phyloP scores from a whole-genome alignment of 2,888 invertebrate species.

The Troilus luridus region DNA sequence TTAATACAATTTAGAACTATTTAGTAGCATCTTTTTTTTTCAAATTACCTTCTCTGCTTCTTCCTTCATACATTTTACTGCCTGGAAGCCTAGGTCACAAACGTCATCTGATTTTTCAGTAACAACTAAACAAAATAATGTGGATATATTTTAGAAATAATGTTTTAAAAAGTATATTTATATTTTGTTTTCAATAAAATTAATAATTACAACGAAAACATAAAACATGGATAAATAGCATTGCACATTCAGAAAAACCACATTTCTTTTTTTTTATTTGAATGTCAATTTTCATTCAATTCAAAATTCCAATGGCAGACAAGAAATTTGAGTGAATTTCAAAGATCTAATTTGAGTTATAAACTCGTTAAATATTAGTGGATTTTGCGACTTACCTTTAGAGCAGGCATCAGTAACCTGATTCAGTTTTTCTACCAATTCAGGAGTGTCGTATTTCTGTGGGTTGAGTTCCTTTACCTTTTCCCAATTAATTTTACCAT shows the following conservation, averaged over 20 bases:
- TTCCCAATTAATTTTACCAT: background rate
- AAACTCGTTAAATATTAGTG: background rate
- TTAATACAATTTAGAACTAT: too few relatives aligned
- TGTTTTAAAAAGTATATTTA: background rate
- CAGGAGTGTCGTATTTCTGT: conserved; percentile 25
- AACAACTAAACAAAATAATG: conserved; percentile 5
- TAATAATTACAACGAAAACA: too few relatives aligned
- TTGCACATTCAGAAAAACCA: too few relatives aligned
- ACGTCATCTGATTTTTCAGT: background rate
- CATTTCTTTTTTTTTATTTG: too few relatives aligned
- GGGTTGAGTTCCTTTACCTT: conserved; percentile 27
- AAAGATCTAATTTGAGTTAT: background rate
- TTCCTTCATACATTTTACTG: conserved; percentile 10
- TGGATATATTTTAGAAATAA: background rate
- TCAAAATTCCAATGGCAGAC: background rate
- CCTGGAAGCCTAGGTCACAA: background rate
- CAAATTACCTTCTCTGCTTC: conserved; percentile 14
- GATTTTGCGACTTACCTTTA: background rate
- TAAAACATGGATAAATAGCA: too few relatives aligned
- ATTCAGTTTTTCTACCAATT: conserved; percentile 37
- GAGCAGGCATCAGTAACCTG: conserved; percentile 20
- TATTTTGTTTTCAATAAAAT: too few relatives aligned
- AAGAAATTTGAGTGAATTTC: background rate
- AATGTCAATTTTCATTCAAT: too few relatives aligned
- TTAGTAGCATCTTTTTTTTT: background rate